These are phyloP conservation scores for Andricus grossulariae DNA, from an alignment of 1,140 invertebrate genomes.

Conservation along the genomic window DNA sequence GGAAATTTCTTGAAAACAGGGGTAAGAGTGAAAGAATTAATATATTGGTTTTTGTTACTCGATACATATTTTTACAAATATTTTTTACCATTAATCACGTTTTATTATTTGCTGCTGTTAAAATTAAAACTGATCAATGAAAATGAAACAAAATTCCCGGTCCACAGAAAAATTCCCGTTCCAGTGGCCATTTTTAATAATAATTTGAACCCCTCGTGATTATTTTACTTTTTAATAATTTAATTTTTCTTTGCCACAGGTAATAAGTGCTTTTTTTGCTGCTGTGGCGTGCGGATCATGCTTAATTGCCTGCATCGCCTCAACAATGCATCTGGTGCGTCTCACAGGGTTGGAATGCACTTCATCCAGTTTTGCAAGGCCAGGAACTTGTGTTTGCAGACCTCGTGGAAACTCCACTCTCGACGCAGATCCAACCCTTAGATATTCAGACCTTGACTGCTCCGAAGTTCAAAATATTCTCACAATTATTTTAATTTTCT, in stretches of 20 bases:
- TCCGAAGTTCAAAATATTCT: conserved; percentile 73
- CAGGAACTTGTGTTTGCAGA: conserved; percentile 64
- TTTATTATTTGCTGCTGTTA: too few species aligned
- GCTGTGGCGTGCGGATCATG: conserved; percentile 70
- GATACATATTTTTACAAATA: too few species aligned
- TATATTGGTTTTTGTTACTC: too few species aligned
- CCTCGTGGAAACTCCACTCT: conserved; percentile 49
- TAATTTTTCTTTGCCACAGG: conserved; percentile 55
- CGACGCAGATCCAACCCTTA: conserved; percentile 51
- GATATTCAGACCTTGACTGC: conserved; percentile 75
- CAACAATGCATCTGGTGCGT: conserved; percentile 72
- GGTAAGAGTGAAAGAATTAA: too few species aligned
- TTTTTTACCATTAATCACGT: too few species aligned
- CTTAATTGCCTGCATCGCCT: conserved; percentile 71
- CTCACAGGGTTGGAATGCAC: conserved; percentile 72
- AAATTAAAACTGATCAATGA: too few species aligned
- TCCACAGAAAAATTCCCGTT: too few species aligned
- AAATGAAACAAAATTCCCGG: too few species aligned
- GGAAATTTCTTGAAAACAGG: too few species aligned
- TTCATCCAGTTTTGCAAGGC: conserved; percentile 66
- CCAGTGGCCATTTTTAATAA: too few species aligned
- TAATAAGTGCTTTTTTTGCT: conserved; percentile 70
- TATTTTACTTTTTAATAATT: conserved; percentile 18
- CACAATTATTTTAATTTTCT: conserved; percentile 72
- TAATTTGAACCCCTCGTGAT: too few species aligned